These are phyloP conservation scores for Thymelicus lineola DNA, from an alignment of 2,888 invertebrate genomes.

Conservation along the genomic window DNA sequence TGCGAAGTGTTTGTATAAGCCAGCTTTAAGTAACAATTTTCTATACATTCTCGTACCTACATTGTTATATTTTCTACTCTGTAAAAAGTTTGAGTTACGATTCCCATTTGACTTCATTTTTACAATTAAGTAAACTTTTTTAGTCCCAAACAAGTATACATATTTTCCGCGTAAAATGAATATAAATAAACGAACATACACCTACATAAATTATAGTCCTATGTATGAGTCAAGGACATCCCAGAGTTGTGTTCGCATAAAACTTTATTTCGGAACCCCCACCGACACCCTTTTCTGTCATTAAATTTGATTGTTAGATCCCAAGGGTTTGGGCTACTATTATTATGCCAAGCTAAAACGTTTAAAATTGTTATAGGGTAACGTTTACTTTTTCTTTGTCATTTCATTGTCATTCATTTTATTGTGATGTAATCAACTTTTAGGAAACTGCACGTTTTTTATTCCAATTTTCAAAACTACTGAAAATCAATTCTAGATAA, in stretches of 20 bases:
- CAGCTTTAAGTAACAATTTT: too few relatives aligned
- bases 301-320: slow-evolving; percentile 20
- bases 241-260: slow-evolving; percentile 10
- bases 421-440: neutral
- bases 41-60: too few relatives aligned
- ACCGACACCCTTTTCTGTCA: slow-evolving; percentile 6
- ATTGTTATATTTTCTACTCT: too few relatives aligned
- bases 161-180: too few relatives aligned
- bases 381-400: neutral
- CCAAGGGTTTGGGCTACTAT: slow-evolving; percentile 1
- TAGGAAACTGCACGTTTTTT: neutral
- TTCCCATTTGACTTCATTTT: too few relatives aligned
- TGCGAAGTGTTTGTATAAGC: too few relatives aligned
- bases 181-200: neutral
- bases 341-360: slow-evolving; percentile 6
- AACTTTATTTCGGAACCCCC: slow-evolving; percentile 7
- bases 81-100: too few relatives aligned
- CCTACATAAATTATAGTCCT: neutral
- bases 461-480: too few relatives aligned
- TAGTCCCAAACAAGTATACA: too few relatives aligned
- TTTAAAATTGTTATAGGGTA: neutral
- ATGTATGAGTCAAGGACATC: neutral
- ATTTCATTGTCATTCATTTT: neutral
- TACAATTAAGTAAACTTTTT: too few relatives aligned
- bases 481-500: too few relatives aligned